Conservation (phyloP, 2,797 vertebrate genomes). For the Pipistrellus kuhlii region DNA sequence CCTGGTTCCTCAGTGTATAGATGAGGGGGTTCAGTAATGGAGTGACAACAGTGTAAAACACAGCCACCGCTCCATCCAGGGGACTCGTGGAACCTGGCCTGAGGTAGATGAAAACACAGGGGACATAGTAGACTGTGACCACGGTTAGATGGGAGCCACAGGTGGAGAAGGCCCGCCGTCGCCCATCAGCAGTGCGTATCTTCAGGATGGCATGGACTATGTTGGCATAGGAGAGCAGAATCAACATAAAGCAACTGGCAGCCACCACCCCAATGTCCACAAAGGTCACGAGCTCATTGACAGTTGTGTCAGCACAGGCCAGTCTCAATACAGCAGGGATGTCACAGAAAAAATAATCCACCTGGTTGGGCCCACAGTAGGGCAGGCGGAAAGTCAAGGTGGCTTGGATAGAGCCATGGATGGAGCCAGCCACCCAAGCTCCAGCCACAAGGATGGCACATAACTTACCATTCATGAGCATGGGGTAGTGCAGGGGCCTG, state of each 20-base stretch:
- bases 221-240: no score
- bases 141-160: no score
- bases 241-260: no score
- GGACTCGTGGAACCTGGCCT: no score
- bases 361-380: slow-evolving; percentile 73
- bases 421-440: slow-evolving; percentile 57
- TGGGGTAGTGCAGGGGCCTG: slow-evolving; percentile 68
- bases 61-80: no score
- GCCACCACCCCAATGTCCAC: no score
- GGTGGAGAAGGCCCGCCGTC: no score
- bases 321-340: slow-evolving; percentile 72
- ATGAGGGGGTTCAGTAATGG: slow-evolving; percentile 78
- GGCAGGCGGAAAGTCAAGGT: slow-evolving; percentile 62
- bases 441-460: slow-evolving; percentile 56
- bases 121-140: no score
- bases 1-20: slow-evolving; percentile 78
- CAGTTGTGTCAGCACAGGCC: slow-evolving; percentile 67
- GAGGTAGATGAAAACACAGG: no score
- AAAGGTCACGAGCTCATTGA: slow-evolving; percentile 7
- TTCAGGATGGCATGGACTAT: no score
- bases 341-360: slow-evolving; percentile 73
- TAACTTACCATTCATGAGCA: slow-evolving; percentile 59
- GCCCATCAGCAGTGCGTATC: no score
- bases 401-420: slow-evolving; percentile 61
- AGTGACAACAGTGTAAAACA: slow-evolving; percentile 70